Evolutionary conservation across 2,888 invertebrate genomes (phyloP), one percentile per base, ranked within the genome.

Genomic region (Lacanobia wlatinum): DNA sequence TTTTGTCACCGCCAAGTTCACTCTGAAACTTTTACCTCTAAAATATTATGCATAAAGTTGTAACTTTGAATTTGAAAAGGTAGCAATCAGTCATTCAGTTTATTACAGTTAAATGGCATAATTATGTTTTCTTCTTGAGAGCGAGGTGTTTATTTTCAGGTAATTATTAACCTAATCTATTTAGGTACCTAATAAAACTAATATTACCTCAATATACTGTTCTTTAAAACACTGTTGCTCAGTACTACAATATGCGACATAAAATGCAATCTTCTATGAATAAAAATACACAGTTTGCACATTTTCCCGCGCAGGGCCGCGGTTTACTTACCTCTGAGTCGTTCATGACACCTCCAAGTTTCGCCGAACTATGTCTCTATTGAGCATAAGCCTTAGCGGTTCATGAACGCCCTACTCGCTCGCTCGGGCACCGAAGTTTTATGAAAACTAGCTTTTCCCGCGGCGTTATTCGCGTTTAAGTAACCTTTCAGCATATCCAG

Each of bases 191-290:
- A 34, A 34, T 34, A 34, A 34, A 34, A 5, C 34, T 34, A 0
- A 28, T 34, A 34, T 2, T n/a, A 21, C 12, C 43, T 40, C 4
- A 21, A 21, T 14, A 21, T 40, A 8, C 9, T 14, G 18, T 1
- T 46, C 14, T 38, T 48, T 23, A 38, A 12, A 66, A 48, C 48
- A n/a, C 34, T 23, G 7, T 46, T 48, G n/a, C 23, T 18, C 14
- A 46, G 16, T 46, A 18, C n/a, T 23, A 14, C 43, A 16, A 10
- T n/a, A 50, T 4, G 8, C 23, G 0, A 43, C 52, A 21, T 23
- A 68, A 50, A 69, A 60, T 55, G n/a, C 14, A 60, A 55, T 48
- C 16, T 16, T 40, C 53, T 18, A 23, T 61, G 40, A 70, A 60
- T 60, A 69, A 50, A 53, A 28, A 43, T 16, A 46, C 14, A 56